Evolutionary conservation across 2,888 invertebrate genomes (phyloP), one percentile per base, ranked within the genome.

Genomic region (Antitype chi): DNA sequence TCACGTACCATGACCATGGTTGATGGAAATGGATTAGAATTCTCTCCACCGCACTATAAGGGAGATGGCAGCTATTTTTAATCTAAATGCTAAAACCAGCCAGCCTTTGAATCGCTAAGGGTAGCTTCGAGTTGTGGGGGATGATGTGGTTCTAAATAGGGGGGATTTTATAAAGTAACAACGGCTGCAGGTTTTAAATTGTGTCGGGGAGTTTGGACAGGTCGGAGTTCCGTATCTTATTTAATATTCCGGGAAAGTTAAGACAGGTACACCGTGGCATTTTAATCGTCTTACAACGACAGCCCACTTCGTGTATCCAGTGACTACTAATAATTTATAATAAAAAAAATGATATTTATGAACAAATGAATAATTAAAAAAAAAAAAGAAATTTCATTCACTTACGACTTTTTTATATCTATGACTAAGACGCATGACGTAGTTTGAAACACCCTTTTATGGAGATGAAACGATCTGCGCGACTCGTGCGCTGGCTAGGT

Each of bases 31-130:
- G 63, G 53, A 88, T 88, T 82, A 86, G 74, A 70, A 87, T 87
- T 85, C 87, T 23, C 59, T 74, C 70, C 64, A 43, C 70, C 82
- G 78, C 57, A 23, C 47, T 55, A 47, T n/a, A 57, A 60, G 28
- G 25, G 79, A 69, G 62, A n/a, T 75, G 59, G 74, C 43, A 76
- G 87, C 85, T 80, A 86, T 86, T 87, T 87, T 88, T 88, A 88
- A 87, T 87, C 83, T 86, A 88, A 85, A 87, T 87, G 87, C 88
- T 86, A 88, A 87, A 84, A 67, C 74, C 81, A 80, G 76, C 55
- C 59, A 78, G 85, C 64, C 69, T 70, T 78, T 74, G 62, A 62
- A 83, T 78, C 62, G 78, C 67, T 78, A 38, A 70, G 53, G 55
- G 66, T 64, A 80, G 81, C 66, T 17, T 69, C 20, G 49, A 69